phyloP scores from a whole-genome alignment of 2,888 invertebrate genomes.

The Tenthredo scrophulariae region DNA sequence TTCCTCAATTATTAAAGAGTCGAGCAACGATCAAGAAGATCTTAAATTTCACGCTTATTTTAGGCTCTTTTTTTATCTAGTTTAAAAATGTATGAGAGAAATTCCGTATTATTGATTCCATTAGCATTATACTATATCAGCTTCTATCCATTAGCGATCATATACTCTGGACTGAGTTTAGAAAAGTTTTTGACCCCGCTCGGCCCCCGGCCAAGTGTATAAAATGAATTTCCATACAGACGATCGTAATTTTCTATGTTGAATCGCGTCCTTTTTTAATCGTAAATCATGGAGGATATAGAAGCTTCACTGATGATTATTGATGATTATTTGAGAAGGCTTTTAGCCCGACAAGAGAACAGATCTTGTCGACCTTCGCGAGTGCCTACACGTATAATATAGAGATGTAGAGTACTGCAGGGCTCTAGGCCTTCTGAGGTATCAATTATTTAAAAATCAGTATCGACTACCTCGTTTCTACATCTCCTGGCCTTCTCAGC shows the following conservation, averaged over 20 bases:
- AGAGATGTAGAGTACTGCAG: neutral
- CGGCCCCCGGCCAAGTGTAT: neutral
- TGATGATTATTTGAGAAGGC: slow-evolving; percentile 39
- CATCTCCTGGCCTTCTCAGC: neutral
- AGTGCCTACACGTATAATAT: neutral
- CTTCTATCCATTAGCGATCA: too few species aligned
- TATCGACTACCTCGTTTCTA: slow-evolving; percentile 1
- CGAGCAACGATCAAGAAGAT: too few species aligned
- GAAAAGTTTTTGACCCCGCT: neutral
- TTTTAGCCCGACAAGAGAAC: slow-evolving; percentile 18
- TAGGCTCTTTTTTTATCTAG: too few species aligned
- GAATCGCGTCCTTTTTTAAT: neutral
- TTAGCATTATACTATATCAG: too few species aligned
- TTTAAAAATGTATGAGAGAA: too few species aligned
- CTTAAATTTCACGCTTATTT: too few species aligned
- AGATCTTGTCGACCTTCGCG: slow-evolving; percentile 30
- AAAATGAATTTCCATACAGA: neutral
- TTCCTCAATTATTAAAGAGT: neutral
- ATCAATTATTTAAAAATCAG: slow-evolving; percentile 26
- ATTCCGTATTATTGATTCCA: too few species aligned
- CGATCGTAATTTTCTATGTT: slow-evolving; percentile 1
- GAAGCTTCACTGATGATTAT: slow-evolving; percentile 16
- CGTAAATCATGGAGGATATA: neutral
- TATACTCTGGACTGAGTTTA: too few species aligned
- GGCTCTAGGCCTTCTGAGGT: neutral